Evolutionary conservation across 2,888 invertebrate genomes (phyloP), one percentile per base, ranked within the genome.

Genomic region (Eudasyphora cyanicolor): DNA sequence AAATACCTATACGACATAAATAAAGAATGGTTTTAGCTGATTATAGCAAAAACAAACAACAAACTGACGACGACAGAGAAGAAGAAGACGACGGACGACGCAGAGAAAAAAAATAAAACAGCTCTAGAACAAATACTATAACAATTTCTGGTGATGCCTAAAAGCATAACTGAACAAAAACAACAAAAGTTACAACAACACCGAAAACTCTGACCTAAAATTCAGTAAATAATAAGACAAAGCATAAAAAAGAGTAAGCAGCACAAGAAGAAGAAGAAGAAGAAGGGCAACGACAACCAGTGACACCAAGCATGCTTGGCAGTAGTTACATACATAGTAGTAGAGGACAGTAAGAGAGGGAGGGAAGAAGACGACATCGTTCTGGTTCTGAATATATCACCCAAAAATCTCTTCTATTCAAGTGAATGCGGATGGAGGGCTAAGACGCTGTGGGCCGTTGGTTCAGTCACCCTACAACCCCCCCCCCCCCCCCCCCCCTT

Each of bases 141-240:
- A 29, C 14, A 35, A 54, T 45, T 7, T 42, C n/a, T 54, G 14
- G 42, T 74, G 77, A 74, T 24, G 69, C 60, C 69, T 77, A 29
- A 42, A 54, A 51, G 12, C 45, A 76, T 38, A 78, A 54, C 24
- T 42, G 29, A 54, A 73, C 12, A 42, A 71, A 67, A 70, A n/a
- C n/a, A 54, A 32, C 32, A 27, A 49, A 42, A n/a, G 57, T 21
- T n/a, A n/a, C n/a, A 12, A 62, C 54, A 10, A 8, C 10, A 29
- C 69, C 69, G 35, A 74, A 42, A 51, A 54, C 21, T 51, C n/a
- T 82, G 82, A 82, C 82, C 82, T 76, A 82, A 82, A 82, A 82
- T 71, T 64, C 62, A 54, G 60, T n/a, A 57, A 74, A 49, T 2
- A n/a, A 12, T 32, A 17, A 49, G 45, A 14, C 2, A 38, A 8